Base-by-base conservation (phyloP, 2,113 vertebrate genomes). In the Sebastes fasciatus region DNA sequence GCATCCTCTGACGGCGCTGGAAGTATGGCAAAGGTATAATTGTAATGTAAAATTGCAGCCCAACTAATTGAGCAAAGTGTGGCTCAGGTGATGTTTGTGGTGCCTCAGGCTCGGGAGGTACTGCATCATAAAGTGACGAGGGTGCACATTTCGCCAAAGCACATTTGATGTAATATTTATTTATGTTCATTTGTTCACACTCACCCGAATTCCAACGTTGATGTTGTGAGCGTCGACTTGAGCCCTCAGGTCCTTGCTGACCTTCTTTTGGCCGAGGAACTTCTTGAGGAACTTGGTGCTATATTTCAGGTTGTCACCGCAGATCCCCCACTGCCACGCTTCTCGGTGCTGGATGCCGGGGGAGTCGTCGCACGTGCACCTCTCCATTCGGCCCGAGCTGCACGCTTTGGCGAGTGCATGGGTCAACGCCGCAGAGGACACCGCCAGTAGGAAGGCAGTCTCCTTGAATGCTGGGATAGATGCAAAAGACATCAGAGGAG, bases 311-410 rank as follows among this genome's bases (percentile, higher is more conserved):
- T 99, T 99, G 96, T 99, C 98, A 0, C 98, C 98, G 0, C 98
- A 99, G 70, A 99, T 96, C 0, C 98, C 98, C 98, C 98, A 99
- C 85, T 99, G 98, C 98, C 98, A 99, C 8, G 98, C 98, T 82
- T 98, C 97, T 43, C 97, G 95, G 86, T 99, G 98, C 93, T 99
- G 96, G 91, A 99, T 96, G 21, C 96, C 98, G 0, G 97, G 98
- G 16, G 98, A 98, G 80, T 99, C 98, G 2, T 99, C 98, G 0
- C 98, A 99, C 19, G 98, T 99, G 87, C 98, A 99, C 70, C 98
- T 96, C 91, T 99, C 98, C 98, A 99, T 99, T 19, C 98, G 97
- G 9, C 98, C 98, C 0, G 97, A 98, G 16, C 98, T 99, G 88
- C 98, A 99, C 0, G 98, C 98, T 73, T 98, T 97, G 86, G 98